A percentile compares a stretch with the other conserved stretches of the same genome.
These are phyloP conservation scores for Cheilosia variabilis DNA, from an alignment of 2,888 invertebrate species.

Conservation along the genomic window DNA sequence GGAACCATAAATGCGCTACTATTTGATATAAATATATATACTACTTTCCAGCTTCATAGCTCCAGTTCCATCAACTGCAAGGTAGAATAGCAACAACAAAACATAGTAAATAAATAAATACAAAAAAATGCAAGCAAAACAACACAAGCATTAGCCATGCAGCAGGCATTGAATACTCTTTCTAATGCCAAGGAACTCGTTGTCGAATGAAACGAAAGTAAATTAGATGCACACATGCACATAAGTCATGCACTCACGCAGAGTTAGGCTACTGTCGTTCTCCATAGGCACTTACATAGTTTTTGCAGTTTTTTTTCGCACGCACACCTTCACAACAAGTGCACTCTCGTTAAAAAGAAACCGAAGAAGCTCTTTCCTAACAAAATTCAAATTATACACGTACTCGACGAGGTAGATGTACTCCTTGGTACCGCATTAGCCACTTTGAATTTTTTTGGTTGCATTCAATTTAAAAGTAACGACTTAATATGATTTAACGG, in stretches of 20 bases:
- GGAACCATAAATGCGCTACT: slow-evolving; percentile 6
- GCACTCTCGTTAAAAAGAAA: slow-evolving; percentile 48
- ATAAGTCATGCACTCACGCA: slow-evolving; percentile 23
- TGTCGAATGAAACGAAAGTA: slow-evolving; percentile 74
- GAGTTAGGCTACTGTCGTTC: slow-evolving; percentile 42
- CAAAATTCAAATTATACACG: slow-evolving; percentile 47
- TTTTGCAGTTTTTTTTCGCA: background rate
- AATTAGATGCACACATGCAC: slow-evolving; percentile 74
- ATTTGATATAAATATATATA: slow-evolving; percentile 32
- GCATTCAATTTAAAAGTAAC: slow-evolving; percentile 2
- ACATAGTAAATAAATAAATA: slow-evolving; percentile 54
- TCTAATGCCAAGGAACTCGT: slow-evolving; percentile 75
- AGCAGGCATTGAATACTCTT: slow-evolving; percentile 59
- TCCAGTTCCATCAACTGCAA: slow-evolving; percentile 59
- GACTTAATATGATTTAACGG: background rate
- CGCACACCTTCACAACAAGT: slow-evolving; percentile 19
- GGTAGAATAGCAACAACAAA: slow-evolving; percentile 25
- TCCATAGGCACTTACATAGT: slow-evolving; percentile 9
- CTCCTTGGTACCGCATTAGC: slow-evolving; percentile 1
- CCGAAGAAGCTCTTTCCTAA: slow-evolving; percentile 37
- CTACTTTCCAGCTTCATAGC: slow-evolving; percentile 63
- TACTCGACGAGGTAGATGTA: slow-evolving; percentile 45
- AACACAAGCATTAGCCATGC: slow-evolving; percentile 55
- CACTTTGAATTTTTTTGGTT: background rate
- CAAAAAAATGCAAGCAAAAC: slow-evolving; percentile 51